These are phyloP conservation scores for Panulirus ornatus DNA, from an alignment of 1,140 invertebrate species.

Conservation along the genomic window DNA sequence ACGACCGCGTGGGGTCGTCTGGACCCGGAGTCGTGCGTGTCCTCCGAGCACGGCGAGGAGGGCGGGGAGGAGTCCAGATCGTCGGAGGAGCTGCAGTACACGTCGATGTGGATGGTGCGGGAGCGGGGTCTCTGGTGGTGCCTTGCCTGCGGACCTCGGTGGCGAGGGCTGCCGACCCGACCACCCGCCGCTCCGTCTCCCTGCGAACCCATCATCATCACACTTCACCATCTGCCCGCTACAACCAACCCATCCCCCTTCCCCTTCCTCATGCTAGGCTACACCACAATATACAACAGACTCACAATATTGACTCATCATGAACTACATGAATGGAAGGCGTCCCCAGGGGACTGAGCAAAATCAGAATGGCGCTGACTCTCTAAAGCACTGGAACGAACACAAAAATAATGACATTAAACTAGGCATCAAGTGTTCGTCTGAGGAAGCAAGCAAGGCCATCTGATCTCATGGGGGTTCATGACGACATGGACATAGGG, in stretches of 20 bases:
- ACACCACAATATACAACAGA: no score
- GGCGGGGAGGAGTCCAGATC: constrained; percentile 80
- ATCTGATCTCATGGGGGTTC: no score
- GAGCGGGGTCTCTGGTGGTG: constrained; percentile 78
- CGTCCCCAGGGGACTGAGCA: no score
- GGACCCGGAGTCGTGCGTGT: constrained; percentile 77
- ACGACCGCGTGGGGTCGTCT: constrained; percentile 84
- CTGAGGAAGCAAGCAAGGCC: no score
- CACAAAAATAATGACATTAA: no score
- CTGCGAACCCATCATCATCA: constrained; percentile 36
- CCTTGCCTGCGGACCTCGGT: constrained; percentile 18
- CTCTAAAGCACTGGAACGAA: no score
- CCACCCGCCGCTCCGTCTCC: constrained; percentile 1
- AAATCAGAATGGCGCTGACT: no score
- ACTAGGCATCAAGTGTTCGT: no score
- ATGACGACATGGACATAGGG: no score
- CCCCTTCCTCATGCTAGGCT: background rate
- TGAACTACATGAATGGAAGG: no score
- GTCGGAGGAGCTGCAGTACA: constrained; percentile 85
- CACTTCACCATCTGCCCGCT: constrained; percentile 19
- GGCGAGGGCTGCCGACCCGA: background rate
- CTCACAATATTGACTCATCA: no score
- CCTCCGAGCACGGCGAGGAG: constrained; percentile 77
- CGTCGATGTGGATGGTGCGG: constrained; percentile 87
- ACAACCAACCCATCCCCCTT: background rate